Conservation (phyloP, 2,888 invertebrate species). For the Xestia ashworthii region DNA sequence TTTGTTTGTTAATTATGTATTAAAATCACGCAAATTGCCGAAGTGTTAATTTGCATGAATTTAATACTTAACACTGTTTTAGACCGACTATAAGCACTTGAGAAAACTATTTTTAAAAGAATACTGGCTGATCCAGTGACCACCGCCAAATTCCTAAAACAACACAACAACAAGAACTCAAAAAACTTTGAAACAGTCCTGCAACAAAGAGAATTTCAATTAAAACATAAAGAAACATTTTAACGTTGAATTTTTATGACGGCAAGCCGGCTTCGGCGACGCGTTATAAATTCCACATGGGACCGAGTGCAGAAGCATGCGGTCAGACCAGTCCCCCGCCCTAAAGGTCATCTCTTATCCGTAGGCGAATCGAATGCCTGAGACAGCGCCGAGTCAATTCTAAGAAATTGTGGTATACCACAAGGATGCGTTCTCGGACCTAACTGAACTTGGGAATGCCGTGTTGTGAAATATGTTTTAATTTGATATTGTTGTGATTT, state of each 20-base stretch:
- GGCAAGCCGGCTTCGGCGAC: slow-evolving; percentile 68
- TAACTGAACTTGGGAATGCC: slow-evolving; percentile 50
- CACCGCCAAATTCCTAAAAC: not conserved
- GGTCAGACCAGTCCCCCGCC: slow-evolving; percentile 85
- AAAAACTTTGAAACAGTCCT: slow-evolving; percentile 25
- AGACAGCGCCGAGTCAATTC: slow-evolving; percentile 64
- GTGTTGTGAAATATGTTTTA: slow-evolving; percentile 37
- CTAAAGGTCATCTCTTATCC: slow-evolving; percentile 87
- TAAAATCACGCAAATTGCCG: slow-evolving; percentile 19
- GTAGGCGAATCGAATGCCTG: slow-evolving; percentile 82
- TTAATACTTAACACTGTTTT: not conserved
- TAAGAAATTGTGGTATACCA: slow-evolving; percentile 55
- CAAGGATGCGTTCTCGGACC: slow-evolving; percentile 60
- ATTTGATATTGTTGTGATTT: slow-evolving; percentile 16
- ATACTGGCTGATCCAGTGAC: not conserved
- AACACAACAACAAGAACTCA: slow-evolving; percentile 10
- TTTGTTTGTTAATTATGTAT: slow-evolving; percentile 1
- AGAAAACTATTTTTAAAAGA: not conserved
- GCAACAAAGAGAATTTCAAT: slow-evolving; percentile 58
- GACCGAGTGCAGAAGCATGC: slow-evolving; percentile 79
- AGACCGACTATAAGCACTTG: too few species aligned
- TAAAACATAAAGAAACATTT: slow-evolving; percentile 66
- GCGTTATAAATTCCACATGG: slow-evolving; percentile 79
- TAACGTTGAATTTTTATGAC: slow-evolving; percentile 73
- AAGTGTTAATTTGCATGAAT: not conserved